Base-by-base conservation (phyloP, 2,797 vertebrate genomes). In the Mycteria americana region DNA sequence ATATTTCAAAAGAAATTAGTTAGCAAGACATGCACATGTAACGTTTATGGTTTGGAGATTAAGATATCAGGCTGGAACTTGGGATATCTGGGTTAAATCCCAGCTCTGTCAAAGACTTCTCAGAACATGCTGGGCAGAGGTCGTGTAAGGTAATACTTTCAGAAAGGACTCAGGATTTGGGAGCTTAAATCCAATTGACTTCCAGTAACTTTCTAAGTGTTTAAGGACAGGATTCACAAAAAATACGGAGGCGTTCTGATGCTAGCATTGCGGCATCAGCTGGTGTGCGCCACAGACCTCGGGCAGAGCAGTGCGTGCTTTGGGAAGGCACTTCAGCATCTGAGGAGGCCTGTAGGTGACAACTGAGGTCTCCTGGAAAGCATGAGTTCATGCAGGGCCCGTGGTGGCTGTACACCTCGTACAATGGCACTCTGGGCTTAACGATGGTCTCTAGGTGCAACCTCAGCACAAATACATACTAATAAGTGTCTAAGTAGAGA, bases 21-120 rank as follows among this genome's bases (percentile, higher is more conserved):
- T 84, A 86, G 76, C 72, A 69, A 92, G 79, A 70, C 57, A 37
- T 22, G 45, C 65, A 74, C 50, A 22, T 75, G 75, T 89, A 91
- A 78, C 10, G 7, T 85, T 60, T 75, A 54, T 69, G 84, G 57
- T 88, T 95, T 88, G 72, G 82, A 86, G 88, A 95, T 93, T 89
- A 94, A 94, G 72, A 83, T 68, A 69, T 68, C 50, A 63, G 69
- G 22, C 85, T 91, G 53, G 79, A 94, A 93, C 6, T 75, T 80
- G 70, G 91, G 69, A 75, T 85, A 65, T 86, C n/a, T 91, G 76
- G 65, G 69, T 96, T 94, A 92, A 96, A 95, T 86, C 76, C 82
- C 51, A 76, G 35, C 67, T 88, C 85, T 96, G 79, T 89, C 75
- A 91, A 53, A 91, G 92, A 64, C 54, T 89, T 72, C 50, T 88